A percentile compares a stretch with the other conserved stretches of the same genome.
Conservation (phyloP, 2,888 invertebrate species). For the Netelia virgata region DNA sequence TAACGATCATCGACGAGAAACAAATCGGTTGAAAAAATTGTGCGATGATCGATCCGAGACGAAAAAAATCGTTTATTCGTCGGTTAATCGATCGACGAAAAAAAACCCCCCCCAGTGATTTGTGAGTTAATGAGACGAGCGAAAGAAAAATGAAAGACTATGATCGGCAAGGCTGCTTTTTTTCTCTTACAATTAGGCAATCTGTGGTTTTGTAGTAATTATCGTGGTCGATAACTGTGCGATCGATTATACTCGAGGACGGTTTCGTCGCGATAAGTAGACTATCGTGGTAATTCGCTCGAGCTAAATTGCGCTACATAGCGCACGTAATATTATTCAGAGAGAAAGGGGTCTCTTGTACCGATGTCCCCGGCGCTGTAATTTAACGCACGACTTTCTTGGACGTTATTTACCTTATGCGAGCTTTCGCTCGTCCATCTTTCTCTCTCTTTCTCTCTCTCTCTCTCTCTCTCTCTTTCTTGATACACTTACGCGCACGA, state of each 20-base stretch:
- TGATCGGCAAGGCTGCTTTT: not conserved
- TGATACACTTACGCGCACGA: conserved; percentile 40
- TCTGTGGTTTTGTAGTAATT: too few species aligned
- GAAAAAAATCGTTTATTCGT: too few species aligned
- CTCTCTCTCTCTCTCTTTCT: conserved; percentile 29
- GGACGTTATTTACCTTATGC: conserved; percentile 50
- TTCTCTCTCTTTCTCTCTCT: conserved; percentile 33
- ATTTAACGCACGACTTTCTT: conserved; percentile 35
- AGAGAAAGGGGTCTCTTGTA: conserved; percentile 12
- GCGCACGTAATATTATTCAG: not conserved
- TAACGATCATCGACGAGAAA: too few species aligned
- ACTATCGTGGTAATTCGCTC: not conserved
- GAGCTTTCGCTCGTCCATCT: conserved; percentile 51
- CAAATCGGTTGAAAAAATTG: too few species aligned
- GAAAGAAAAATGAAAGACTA: too few species aligned
- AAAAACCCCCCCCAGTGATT: too few species aligned
- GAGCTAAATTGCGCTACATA: conserved; percentile 6
- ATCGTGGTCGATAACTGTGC: not conserved
- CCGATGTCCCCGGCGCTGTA: conserved; percentile 44
- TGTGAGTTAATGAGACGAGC: too few species aligned
- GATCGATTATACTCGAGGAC: not conserved
- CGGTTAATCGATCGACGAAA: too few species aligned
- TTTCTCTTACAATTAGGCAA: conserved; percentile 2
- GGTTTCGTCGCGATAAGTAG: not conserved
- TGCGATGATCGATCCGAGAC: too few species aligned